These are phyloP conservation scores for Empidonax alnorum DNA, from an alignment of 2,113 vertebrate genomes.

Conservation along the genomic window DNA sequence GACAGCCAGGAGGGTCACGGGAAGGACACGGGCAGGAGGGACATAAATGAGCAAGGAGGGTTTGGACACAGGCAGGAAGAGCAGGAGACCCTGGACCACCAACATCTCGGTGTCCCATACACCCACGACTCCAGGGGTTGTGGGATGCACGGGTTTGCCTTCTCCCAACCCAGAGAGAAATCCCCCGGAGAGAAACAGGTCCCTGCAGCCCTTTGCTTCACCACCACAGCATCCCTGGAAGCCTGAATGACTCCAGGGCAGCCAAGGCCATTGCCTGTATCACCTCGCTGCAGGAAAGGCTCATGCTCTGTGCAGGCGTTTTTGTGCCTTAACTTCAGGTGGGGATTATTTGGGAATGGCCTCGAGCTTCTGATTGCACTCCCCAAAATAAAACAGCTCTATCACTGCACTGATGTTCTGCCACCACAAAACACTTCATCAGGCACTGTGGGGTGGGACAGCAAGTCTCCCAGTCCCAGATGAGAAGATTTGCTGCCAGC, in stretches of 20 bases:
- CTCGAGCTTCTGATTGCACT: not conserved
- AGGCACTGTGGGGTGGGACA: not conserved
- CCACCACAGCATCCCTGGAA: not conserved
- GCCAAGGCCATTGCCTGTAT: not conserved
- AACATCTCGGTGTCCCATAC: not conserved
- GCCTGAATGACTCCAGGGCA: not conserved
- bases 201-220: not conserved
- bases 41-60: not conserved
- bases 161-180: not conserved
- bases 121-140: rapidly evolving
- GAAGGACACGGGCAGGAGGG: not conserved
- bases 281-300: not conserved
- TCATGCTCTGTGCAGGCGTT: rapidly evolving
- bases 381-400: not conserved
- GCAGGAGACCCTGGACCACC: not conserved
- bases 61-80: not conserved
- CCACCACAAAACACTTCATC: not conserved
- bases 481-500: not conserved
- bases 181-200: not conserved
- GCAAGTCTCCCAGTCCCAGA: rapidly evolving
- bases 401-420: not conserved
- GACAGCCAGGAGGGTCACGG: not conserved
- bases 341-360: not conserved
- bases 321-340: not conserved
- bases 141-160: not conserved